Base-by-base conservation (phyloP, 1,140 invertebrate species). In the Drosophila gunungcola region DNA sequence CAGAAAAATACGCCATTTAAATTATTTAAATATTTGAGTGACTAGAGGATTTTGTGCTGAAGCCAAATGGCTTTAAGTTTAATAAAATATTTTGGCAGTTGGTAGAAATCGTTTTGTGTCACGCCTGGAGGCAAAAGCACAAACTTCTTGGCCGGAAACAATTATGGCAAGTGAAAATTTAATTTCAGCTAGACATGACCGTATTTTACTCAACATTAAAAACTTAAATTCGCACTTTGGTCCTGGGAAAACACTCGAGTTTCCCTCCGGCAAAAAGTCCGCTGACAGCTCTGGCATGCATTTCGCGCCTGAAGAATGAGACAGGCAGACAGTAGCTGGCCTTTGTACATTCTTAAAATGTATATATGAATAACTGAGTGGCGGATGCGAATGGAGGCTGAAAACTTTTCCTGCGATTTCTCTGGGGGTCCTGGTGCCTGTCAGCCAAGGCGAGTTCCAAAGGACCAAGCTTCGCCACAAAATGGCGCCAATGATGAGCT, bases 401-500 rank as follows among this genome's bases (percentile, higher is more conserved):
- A 77, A 78, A 69, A 77, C 57, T 54, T 77, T 70, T 56, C 36
- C 29, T 53, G 55, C 21, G 45, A 51, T 78, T 62, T 78, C 61
- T 41, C 46, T 27, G 36, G 46, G 38, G 41, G 39, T 41, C 65
- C 51, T 72, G 42, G 16, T 13, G 55, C 51, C 64, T 70, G 74
- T 61, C 56, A 60, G 60, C 3, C 54, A 21, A 21, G 16, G 16
- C 16, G 60, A 56, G 42, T 48, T 52, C 2, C 25, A 41, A 13
- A 34, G 56, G 21, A 34, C 41, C 65, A 61, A 21, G 45, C 6
- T 62, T 38, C 49, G 67, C 67, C 76, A 58, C 75, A 73, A 65
- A 78, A 73, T 78, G 77, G 67, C 75, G 75, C 58, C 75, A 55
- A 78, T 72, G 65, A 77, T 60, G 57, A 64, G 55, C 63, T 73